Base-by-base conservation (phyloP, 2,888 invertebrate species). In the Platycnemis pennipes region DNA sequence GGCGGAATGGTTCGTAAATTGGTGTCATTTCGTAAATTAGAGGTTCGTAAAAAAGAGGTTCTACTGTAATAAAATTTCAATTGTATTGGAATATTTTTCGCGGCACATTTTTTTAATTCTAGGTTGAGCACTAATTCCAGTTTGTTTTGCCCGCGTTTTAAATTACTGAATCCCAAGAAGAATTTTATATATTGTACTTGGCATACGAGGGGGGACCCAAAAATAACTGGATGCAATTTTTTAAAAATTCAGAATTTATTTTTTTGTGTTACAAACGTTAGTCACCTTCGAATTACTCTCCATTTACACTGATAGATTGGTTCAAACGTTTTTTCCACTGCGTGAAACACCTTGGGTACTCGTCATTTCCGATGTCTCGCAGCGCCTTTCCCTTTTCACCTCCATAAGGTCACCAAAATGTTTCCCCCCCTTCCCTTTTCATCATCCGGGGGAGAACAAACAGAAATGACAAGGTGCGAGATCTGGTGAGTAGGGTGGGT, bases 151-250 rank as follows among this genome's bases (percentile, higher is more conserved):
- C n/a, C n/a, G n/a, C n/a, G n/a, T n/a, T 3, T 49, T 49, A 49
- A 49, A 49, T 49, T 49, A n/a, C n/a, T n/a, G n/a, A n/a, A n/a
- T n/a, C n/a, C n/a, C n/a, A n/a, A n/a, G n/a, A n/a, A n/a, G n/a
- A n/a, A n/a, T n/a, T n/a, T 11, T 11, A 85, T 8, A 16, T 4
- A 7, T 16, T 85, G 13, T 1, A 19, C 16, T 5, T 5, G 5
- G 16, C 8, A 85, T 26, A 85, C 16, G 11, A 88, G 22, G n/a
- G 45, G 45, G 31, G 45, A 88, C 45, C 45, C 46, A 46, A n/a
- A 88, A 26, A 46, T 88, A 49, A 88, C 45, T n/a, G 46, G 89
- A 26, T 19, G 19, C 26, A 4, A 94, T 91, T 94, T 45, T 69
- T 31, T 42, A 37, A 31, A 69, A 63, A 31, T 94, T 63, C 42